Base-by-base conservation (phyloP, 2,113 vertebrate genomes). In the Phalacrocorax brasilianus region DNA sequence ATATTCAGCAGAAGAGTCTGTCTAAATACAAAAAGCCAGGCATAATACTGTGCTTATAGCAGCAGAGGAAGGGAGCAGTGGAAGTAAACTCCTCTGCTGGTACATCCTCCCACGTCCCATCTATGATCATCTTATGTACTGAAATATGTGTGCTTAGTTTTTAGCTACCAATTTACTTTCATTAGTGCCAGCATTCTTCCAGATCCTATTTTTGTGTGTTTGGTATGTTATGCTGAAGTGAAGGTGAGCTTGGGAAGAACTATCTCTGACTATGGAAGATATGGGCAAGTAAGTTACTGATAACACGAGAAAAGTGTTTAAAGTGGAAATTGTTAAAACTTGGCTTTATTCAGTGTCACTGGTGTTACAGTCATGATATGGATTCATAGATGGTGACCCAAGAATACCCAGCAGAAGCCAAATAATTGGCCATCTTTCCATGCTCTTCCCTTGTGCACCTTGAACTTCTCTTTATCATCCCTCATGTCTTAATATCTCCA, bases 71-170 rank as follows among this genome's bases (percentile, higher is more conserved):
- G 73, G 77, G 19, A 89, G 12, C 26, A 49, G 33, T 45, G 50
- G 17, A 66, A 44, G 21, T 40, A 21, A 75, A 18, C 7, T 67
- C 8, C 10, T 74, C 18, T 88, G 17, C 38, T 68, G 40, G 10
- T 56, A 11, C 0, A 0, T 76, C 9, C 15, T 68, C 12, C 16
- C 14, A 26, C 3, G 19, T 4, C 17, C 20, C 32, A 47, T 14
- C 18, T 67, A 2, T 32, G 14, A 8, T 47, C 6, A 74, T 8
- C 8, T 76, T 62, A 68, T 76, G 9, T 73, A 14, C 26, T 44
- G 14, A 65, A 73, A 47, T 55, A 32, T 2, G 2, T 30, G 4
- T 23, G 7, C 53, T 78, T 59, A 73, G 5, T 19, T 79, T 88
- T 56, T 52, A 49, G 21, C 23, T 62, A 17, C 2, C 45, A 11